Evolutionary conservation across 2,113 vertebrate genomes (phyloP), one percentile per base, ranked within the genome.

Genomic region (Podiceps cristatus): DNA sequence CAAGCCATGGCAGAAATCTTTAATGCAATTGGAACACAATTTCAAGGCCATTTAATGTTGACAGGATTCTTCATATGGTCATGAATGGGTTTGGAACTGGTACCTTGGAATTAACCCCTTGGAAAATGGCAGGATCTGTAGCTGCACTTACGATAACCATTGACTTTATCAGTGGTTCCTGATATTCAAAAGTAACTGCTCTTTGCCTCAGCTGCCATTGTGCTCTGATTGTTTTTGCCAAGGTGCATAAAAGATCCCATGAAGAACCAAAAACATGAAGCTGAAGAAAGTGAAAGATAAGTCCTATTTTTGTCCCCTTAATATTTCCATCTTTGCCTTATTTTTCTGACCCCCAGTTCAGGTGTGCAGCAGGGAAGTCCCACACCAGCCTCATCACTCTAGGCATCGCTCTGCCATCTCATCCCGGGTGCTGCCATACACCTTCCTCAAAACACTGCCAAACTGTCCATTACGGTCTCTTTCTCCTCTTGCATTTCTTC

Each of bases 211-310:
- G 2, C n/a, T 84, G 33, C 27, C 18, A 7, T 14, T 77, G 45
- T 49, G 27, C 25, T 72, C n/a, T 64, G 37, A 31, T 27, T 56
- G 63, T 37, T 56, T 24, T 29, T 74, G 27, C 62, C 11, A 11
- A 49, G 0, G 0, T 53, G 24, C 4, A 8, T 58, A 44, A 53
- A 37, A 66, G 3, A 37, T 50, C 17, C 31, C 69, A 62, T 8
- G 24, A 80, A 71, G 33, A 24, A 53, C 7, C 7, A 9, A 68
- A 85, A 59, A 27, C 15, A 79, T 28, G 37, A 93, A 62, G 23
- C 8, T 66, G 49, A 88, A 74, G 31, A 87, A 56, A 62, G 6
- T 0, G 0, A 59, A 29, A 42, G 16, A 11, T 12, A 78, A 35
- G 5, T 63, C 16, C 5, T 40, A 8, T 10, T 47, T 68, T 18